Evolutionary conservation across 2,113 vertebrate species (phyloP).

Genomic region (Paedocypris sp.): DNA sequence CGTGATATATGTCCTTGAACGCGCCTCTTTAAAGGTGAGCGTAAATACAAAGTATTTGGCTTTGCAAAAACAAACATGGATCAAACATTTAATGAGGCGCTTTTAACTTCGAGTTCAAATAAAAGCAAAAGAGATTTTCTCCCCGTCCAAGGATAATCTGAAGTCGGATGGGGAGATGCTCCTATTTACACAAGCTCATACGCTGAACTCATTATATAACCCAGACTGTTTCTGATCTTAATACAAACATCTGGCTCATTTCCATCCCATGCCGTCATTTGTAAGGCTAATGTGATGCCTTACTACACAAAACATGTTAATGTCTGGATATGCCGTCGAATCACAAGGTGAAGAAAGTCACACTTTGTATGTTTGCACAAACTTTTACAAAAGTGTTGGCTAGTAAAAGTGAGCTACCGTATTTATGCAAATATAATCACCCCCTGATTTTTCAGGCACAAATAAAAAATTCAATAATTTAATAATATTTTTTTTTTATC

Average conservation of each 20-base stretch:
- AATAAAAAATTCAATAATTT: too few relatives aligned
- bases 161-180: background rate
- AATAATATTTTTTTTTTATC: too few relatives aligned
- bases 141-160: background rate
- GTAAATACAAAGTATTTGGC: constrained; percentile 39
- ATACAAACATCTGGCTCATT: constrained; percentile 3
- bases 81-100: constrained; percentile 33
- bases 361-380: background rate
- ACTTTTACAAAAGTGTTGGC: too few relatives aligned
- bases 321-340: background rate
- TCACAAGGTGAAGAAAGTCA: background rate
- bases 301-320: background rate
- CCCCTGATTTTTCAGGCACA: too few relatives aligned
- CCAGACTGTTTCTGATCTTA: constrained; percentile 6
- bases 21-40: constrained; percentile 34
- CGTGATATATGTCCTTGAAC: constrained; percentile 34
- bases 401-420: too few relatives aligned
- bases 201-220: constrained; percentile 15
- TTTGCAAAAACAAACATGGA: constrained; percentile 35
- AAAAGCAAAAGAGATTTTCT: constrained; percentile 3
- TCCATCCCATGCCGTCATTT: background rate
- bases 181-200: constrained; percentile 6
- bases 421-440: too few relatives aligned
- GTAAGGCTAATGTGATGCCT: constrained; percentile 3
- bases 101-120: constrained; percentile 25